These are phyloP conservation scores for Lepidochrysops patricia DNA, from an alignment of 2,888 invertebrate genomes.

Conservation along the genomic window DNA sequence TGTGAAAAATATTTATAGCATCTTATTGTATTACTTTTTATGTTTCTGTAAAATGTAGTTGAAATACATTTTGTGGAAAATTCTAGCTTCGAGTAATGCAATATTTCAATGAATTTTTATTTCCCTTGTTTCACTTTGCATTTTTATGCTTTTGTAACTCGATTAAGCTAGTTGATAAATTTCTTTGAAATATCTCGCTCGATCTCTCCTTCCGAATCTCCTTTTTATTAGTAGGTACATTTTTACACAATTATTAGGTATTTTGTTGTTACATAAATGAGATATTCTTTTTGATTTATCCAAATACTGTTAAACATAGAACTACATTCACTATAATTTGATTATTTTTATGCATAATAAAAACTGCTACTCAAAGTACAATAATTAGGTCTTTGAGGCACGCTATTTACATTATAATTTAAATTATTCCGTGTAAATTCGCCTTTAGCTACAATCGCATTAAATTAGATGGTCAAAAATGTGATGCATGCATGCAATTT, in stretches of 20 bases:
- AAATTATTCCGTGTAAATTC: not conserved
- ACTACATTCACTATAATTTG: too few species aligned
- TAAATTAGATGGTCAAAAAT: not conserved
- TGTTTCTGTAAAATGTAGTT: slow-evolving; percentile 10
- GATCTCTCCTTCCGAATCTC: too few species aligned
- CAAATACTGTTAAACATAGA: too few species aligned
- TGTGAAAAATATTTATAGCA: slow-evolving; percentile 1
- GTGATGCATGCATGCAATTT: slow-evolving; percentile 7
- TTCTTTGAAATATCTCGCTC: not conserved
- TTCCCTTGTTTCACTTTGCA: not conserved
- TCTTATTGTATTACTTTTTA: slow-evolving; percentile 6
- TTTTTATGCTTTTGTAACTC: not conserved
- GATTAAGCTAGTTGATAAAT: not conserved
- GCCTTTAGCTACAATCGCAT: not conserved
- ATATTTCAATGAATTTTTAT: slow-evolving; percentile 5
- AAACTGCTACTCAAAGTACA: too few species aligned
- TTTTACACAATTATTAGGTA: too few species aligned
- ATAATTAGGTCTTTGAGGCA: too few species aligned
- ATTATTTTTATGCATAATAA: too few species aligned
- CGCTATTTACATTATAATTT: not conserved
- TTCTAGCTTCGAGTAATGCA: slow-evolving; percentile 8
- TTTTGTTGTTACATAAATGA: too few species aligned
- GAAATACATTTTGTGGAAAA: slow-evolving; percentile 6
- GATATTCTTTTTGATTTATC: too few species aligned
- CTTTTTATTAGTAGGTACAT: too few species aligned